Percentiles rank a stretch among this genome's conserved stretches.
Evolutionary conservation across 1,140 invertebrate genomes (phyloP).

Genomic region (Cydia pomonella): DNA sequence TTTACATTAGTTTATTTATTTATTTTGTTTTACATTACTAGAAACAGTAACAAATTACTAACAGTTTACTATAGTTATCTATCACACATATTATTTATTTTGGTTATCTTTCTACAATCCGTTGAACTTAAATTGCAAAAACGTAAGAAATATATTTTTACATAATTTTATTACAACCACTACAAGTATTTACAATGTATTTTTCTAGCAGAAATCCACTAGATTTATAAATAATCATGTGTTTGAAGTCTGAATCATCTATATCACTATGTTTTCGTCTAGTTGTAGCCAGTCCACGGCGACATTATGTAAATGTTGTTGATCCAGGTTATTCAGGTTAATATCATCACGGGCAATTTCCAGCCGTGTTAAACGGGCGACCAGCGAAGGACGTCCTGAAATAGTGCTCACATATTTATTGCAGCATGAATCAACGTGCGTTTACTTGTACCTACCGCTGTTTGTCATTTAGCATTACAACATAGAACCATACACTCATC

Average conservation of each 20-base stretch:
- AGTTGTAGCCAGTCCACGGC: neutral
- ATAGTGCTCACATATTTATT: constrained; percentile 67
- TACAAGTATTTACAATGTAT: neutral
- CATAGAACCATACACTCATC: neutral
- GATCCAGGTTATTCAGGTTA: constrained; percentile 52
- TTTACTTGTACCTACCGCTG: constrained; percentile 40
- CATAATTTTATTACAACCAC: neutral
- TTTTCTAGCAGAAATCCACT: constrained; percentile 1
- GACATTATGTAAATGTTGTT: constrained; percentile 47
- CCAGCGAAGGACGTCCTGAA: constrained; percentile 73
- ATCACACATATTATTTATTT: too few relatives aligned
- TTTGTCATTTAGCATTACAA: constrained; percentile 31
- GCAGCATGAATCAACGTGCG: constrained; percentile 60
- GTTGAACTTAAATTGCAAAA: too few relatives aligned
- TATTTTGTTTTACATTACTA: too few relatives aligned
- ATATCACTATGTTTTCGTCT: constrained; percentile 21
- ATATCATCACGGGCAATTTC: constrained; percentile 57
- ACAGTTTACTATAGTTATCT: too few relatives aligned
- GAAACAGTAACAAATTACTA: too few relatives aligned
- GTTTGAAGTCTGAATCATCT: neutral
- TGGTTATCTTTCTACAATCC: too few relatives aligned
- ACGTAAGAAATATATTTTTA: neutral
- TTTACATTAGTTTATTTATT: too few relatives aligned
- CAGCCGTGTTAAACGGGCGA: constrained; percentile 65
- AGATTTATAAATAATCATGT: neutral